phyloP scores from a whole-genome alignment of 2,113 vertebrate genomes.

The Campylorhamphus procurvoides region DNA sequence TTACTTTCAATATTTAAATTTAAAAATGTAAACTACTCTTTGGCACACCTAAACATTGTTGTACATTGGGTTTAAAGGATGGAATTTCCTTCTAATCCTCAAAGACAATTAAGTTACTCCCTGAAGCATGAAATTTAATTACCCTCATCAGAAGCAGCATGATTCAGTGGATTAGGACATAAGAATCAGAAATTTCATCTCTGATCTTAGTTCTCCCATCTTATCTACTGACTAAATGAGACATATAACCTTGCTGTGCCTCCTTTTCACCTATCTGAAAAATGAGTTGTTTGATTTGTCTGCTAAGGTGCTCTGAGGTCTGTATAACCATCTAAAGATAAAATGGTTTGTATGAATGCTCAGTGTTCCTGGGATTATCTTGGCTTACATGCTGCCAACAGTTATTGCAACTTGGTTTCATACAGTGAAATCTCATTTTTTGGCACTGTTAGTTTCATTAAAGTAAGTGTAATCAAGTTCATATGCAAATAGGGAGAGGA shows the following conservation, averaged over 20 bases:
- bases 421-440: not conserved
- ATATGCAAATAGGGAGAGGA: not conserved
- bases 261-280: not conserved
- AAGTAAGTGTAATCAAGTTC: not conserved
- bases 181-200: not conserved
- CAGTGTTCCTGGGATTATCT: not conserved
- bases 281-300: not conserved
- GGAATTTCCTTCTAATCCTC: conserved; percentile 26
- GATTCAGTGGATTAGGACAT: not conserved
- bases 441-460: not conserved
- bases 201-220: not conserved
- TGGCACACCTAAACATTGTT: not conserved
- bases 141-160: conserved; percentile 23
- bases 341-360: not conserved
- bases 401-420: not conserved
- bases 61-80: not conserved
- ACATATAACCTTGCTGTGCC: not conserved
- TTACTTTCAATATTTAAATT: conserved; percentile 20
- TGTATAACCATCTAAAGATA: not conserved
- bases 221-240: not conserved
- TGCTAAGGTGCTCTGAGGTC: not conserved
- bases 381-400: not conserved
- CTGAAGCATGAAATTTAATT: conserved; percentile 53
- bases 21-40: not conserved
- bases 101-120: conserved; percentile 49